phyloP scores from a whole-genome alignment of 2,888 invertebrate genomes.

The Coenonympha glycerion region DNA sequence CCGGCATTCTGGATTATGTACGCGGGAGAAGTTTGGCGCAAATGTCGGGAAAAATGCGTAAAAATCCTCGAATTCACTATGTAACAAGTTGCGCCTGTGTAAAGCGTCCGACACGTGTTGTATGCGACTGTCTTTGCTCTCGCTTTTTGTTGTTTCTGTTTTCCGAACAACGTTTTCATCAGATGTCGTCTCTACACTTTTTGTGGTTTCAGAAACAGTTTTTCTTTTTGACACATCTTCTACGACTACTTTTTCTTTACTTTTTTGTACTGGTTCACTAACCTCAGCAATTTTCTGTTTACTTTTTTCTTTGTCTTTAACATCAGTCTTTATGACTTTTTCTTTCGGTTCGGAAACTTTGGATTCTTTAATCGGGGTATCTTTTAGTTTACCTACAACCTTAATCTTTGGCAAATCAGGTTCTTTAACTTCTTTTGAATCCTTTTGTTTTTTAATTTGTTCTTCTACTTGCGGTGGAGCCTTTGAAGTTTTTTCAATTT shows the following conservation, averaged over 20 bases:
- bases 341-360: constrained; percentile 6
- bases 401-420: background rate
- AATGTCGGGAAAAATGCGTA: constrained; percentile 81
- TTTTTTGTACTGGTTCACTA: constrained; percentile 14
- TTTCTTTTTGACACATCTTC: constrained; percentile 14
- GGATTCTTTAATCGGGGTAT: constrained; percentile 11
- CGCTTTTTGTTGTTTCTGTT: constrained; percentile 30
- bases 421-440: constrained; percentile 12
- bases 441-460: background rate
- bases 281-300: constrained; percentile 1
- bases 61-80: constrained; percentile 77
- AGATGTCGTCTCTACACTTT: background rate
- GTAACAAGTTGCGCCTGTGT: constrained; percentile 59
- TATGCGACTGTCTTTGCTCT: constrained; percentile 43
- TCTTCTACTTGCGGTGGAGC: background rate
- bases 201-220: constrained; percentile 7
- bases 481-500: constrained; percentile 23
- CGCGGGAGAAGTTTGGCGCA: constrained; percentile 80
- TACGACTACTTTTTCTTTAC: constrained; percentile 11
- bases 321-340: constrained; percentile 4
- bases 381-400: constrained; percentile 24
- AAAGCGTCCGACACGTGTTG: constrained; percentile 59
- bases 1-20: constrained; percentile 79
- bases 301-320: constrained; percentile 7
- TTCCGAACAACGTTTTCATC: constrained; percentile 14